Percentiles rank a stretch among this genome's conserved stretches.
Evolutionary conservation across 2,888 invertebrate species (phyloP).

Genomic region (Linnaemya vulpina): DNA sequence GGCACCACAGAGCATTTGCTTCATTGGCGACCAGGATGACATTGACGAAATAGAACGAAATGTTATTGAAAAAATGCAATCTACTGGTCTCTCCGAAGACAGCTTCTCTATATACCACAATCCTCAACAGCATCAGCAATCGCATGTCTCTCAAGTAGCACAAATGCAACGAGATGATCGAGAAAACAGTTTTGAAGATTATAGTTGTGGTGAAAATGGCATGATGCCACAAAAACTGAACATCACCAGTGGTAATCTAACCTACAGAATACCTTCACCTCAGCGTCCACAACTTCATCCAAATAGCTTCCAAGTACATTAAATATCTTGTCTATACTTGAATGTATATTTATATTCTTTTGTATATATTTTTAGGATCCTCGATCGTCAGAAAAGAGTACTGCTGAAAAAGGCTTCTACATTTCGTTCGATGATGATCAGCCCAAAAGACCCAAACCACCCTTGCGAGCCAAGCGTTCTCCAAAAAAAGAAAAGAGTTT

Average conservation of each 20-base stretch:
- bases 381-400: constrained; percentile 81
- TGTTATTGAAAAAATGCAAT: constrained; percentile 80
- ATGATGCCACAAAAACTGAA: constrained; percentile 85
- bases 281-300: constrained; percentile 89
- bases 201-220: constrained; percentile 86
- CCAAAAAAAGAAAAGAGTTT: constrained; percentile 88
- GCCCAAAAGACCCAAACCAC: constrained; percentile 94
- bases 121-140: constrained; percentile 69
- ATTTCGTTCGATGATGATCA: constrained; percentile 95
- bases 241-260: constrained; percentile 93
- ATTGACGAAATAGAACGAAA: constrained; percentile 82
- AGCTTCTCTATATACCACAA: constrained; percentile 74
- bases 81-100: constrained; percentile 78
- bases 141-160: constrained; percentile 63
- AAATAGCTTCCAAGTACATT: constrained; percentile 87
- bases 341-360: background rate
- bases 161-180: constrained; percentile 58
- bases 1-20: constrained; percentile 96
- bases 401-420: constrained; percentile 93
- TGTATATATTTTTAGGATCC: constrained; percentile 78
- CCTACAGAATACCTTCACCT: constrained; percentile 95
- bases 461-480: constrained; percentile 90
- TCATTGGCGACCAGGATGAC: constrained; percentile 89
- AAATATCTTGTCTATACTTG: background rate
- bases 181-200: constrained; percentile 74